A percentile compares a stretch with the other conserved stretches of the same genome.
Conservation (phyloP, 2,797 vertebrate genomes). For the Sebastes cheni region DNA sequence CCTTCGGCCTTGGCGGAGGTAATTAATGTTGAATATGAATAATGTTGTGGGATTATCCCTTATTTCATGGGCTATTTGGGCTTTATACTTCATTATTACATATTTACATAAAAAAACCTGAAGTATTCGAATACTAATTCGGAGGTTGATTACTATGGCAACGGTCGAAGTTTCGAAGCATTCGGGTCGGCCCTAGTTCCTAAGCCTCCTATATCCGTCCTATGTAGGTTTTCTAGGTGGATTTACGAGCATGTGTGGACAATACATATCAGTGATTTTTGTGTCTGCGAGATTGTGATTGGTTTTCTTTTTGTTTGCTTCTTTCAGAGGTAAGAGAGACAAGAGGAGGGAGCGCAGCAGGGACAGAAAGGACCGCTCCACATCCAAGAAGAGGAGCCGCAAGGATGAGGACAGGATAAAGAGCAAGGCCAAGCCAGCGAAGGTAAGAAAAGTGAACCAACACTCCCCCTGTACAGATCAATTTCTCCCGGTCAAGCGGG, state of each 20-base stretch:
- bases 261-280: neutral
- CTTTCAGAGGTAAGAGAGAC: slow-evolving; percentile 89
- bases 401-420: slow-evolving; percentile 87
- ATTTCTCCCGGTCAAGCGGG: neutral
- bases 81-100: too few species aligned
- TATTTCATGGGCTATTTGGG: too few species aligned
- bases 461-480: neutral
- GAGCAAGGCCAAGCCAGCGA: slow-evolving; percentile 51
- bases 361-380: slow-evolving; percentile 85
- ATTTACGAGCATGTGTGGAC: neutral
- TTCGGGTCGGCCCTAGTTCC: too few species aligned
- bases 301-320: neutral
- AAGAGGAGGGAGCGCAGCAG: slow-evolving; percentile 87
- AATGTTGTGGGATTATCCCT: too few species aligned
- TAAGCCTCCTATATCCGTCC: neutral
- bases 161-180: too few species aligned
- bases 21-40: too few species aligned
- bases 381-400: slow-evolving; percentile 87
- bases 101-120: too few species aligned
- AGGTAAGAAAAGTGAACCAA: slow-evolving; percentile 44
- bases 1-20: too few species aligned
- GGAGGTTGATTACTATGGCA: too few species aligned
- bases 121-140: too few species aligned
- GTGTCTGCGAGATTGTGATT: neutral
- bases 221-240: neutral